These are phyloP conservation scores for Nebria brevicollis DNA, from an alignment of 2,888 invertebrate genomes.

Conservation along the genomic window DNA sequence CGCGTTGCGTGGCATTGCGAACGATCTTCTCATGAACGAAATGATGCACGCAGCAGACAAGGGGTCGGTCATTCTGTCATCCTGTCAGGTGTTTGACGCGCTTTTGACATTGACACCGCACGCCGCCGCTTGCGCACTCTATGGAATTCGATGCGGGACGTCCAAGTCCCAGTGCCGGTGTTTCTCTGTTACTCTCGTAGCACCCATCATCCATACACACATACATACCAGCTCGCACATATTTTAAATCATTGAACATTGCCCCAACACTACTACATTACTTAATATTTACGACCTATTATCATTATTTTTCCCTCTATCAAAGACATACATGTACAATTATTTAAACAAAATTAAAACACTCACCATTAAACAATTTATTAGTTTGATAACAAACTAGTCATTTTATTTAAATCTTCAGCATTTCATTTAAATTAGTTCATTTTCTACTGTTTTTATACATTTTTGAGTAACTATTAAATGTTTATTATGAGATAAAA, in stretches of 20 bases:
- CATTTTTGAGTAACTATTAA: too few relatives aligned
- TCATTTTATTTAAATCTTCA: too few relatives aligned
- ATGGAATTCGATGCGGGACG: slow-evolving; percentile 1
- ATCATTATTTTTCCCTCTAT: background rate
- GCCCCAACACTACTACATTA: background rate
- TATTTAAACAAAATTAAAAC: too few relatives aligned
- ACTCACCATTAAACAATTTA: too few relatives aligned
- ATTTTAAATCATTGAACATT: background rate
- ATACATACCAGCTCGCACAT: background rate
- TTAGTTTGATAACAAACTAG: too few relatives aligned
- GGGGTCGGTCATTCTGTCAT: slow-evolving; percentile 44
- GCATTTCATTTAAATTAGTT: too few relatives aligned
- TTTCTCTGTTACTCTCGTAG: background rate
- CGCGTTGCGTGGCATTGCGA: background rate
- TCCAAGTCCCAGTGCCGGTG: background rate
- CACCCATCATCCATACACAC: background rate
- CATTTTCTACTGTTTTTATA: too few relatives aligned
- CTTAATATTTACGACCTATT: background rate
- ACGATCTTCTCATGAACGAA: slow-evolving; percentile 8
- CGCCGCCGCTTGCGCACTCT: slow-evolving; percentile 15
- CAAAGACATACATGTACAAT: too few relatives aligned
- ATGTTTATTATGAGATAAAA: too few relatives aligned
- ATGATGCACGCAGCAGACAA: slow-evolving; percentile 27
- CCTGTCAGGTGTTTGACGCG: slow-evolving; percentile 35
- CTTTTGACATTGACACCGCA: slow-evolving; percentile 23